Conservation (phyloP, 2,113 vertebrate genomes). For the Reinhardtius hippoglossoides region DNA sequence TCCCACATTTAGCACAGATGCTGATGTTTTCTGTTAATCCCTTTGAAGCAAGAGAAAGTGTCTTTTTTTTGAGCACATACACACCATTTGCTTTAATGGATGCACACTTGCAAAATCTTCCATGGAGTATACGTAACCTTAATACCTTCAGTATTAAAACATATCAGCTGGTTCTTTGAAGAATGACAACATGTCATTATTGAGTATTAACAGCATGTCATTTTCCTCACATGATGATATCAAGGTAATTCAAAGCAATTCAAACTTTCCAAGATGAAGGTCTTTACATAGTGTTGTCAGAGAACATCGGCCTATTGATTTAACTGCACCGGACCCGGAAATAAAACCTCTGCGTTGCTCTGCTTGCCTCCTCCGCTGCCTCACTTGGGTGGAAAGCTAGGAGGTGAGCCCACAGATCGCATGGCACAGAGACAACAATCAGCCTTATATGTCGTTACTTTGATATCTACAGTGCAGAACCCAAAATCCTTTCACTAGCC, state of each 20-base stretch:
- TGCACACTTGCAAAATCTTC: conserved; percentile 28
- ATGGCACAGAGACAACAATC: no score
- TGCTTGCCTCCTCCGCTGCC: no score
- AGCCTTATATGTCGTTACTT: no score
- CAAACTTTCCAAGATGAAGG: conserved; percentile 9
- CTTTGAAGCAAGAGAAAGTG: conserved; percentile 25
- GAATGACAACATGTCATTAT: conserved; percentile 11
- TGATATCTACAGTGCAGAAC: no score
- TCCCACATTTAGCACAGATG: conserved; percentile 21
- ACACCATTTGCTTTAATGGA: conserved; percentile 45
- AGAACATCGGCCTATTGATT: conserved; percentile 8
- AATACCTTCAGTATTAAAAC: conserved; percentile 1
- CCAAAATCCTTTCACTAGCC: no score
- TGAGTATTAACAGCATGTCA: background rate
- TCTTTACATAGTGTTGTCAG: conserved; percentile 4
- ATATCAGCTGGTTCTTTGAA: conserved; percentile 10
- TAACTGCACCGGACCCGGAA: background rate
- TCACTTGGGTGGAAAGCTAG: no score
- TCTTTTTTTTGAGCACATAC: conserved; percentile 25
- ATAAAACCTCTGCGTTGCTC: conserved; percentile 2
- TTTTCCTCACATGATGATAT: conserved; percentile 8
- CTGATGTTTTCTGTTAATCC: conserved; percentile 55
- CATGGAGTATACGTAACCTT: background rate
- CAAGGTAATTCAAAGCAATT: conserved; percentile 9
- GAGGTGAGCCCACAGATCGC: no score